Percentiles rank a stretch among this genome's conserved stretches.
These are phyloP conservation scores for Dasyurus viverrinus DNA, from an alignment of 2,113 vertebrate species.

Conservation along the genomic window DNA sequence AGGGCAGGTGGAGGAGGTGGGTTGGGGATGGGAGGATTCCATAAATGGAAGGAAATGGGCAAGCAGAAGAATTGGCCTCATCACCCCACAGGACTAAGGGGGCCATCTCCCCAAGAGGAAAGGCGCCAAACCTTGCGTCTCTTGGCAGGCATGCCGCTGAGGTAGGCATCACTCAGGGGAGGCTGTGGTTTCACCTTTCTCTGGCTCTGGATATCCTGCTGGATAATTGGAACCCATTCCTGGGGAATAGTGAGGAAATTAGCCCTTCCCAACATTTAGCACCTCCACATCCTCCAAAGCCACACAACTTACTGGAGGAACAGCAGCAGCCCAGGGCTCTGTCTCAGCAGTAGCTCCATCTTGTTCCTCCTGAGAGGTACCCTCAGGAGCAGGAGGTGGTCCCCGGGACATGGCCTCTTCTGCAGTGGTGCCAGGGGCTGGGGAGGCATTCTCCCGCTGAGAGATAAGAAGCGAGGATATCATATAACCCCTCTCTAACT, in stretches of 20 bases:
- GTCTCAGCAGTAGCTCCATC: slow-evolving; percentile 83
- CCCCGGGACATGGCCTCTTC: slow-evolving; percentile 91
- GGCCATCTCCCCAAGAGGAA: slow-evolving; percentile 16
- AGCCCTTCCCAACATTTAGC: background rate
- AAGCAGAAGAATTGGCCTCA: background rate
- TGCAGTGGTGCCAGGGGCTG: slow-evolving; percentile 92
- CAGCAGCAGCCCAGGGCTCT: slow-evolving; percentile 91
- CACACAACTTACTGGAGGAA: slow-evolving; percentile 89
- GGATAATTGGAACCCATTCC: slow-evolving; percentile 96
- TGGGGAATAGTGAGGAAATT: slow-evolving; percentile 61
- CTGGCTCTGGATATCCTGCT: slow-evolving; percentile 93
- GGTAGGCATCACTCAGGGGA: slow-evolving; percentile 92
- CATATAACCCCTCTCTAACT: background rate
- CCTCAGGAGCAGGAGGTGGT: slow-evolving; percentile 80
- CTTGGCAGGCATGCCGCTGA: slow-evolving; percentile 95
- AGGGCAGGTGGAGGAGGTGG: background rate
- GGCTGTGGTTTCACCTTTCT: slow-evolving; percentile 95
- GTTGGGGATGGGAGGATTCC: background rate
- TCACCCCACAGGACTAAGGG: background rate
- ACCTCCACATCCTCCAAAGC: background rate
- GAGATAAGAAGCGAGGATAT: background rate
- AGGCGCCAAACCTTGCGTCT: slow-evolving; percentile 89
- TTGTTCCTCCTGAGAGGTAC: slow-evolving; percentile 79
- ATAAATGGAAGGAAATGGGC: background rate
- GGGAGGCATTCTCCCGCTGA: slow-evolving; percentile 85